Conservation (phyloP, 2,113 vertebrate species). For the Hipposideros armiger region DNA sequence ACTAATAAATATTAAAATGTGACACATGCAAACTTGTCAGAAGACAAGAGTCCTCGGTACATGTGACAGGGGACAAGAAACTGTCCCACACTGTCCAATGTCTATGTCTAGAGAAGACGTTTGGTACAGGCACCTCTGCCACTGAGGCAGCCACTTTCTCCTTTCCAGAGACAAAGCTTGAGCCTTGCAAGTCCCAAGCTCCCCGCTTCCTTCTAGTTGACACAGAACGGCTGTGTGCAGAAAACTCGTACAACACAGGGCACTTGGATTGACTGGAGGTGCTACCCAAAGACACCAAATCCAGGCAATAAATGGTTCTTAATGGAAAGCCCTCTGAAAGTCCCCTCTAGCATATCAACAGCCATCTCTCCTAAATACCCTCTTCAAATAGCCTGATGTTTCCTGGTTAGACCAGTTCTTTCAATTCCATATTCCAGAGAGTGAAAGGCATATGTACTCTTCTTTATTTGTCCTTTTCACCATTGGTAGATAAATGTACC, state of each 20-base stretch:
- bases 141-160: conserved; percentile 71
- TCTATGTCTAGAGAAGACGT: conserved; percentile 71
- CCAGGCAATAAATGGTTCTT: not conserved
- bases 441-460: not conserved
- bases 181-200: not conserved
- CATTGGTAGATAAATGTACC: not conserved
- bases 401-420: not conserved
- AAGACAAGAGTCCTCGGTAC: conserved; percentile 53
- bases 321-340: not conserved
- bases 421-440: not conserved
- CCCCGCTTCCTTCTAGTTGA: conserved; percentile 82
- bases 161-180: conserved; percentile 72
- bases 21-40: conserved; percentile 85
- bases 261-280: conserved; percentile 62
- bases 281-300: conserved; percentile 80
- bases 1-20: conserved; percentile 92
- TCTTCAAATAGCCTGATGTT: not conserved
- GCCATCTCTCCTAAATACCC: too few species aligned
- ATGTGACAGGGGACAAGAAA: conserved; percentile 72
- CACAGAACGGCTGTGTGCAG: conserved; percentile 50
- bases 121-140: conserved; percentile 73
- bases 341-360: not conserved
- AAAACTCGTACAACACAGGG: conserved; percentile 70
- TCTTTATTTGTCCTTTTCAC: not conserved
- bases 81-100: conserved; percentile 63